These are phyloP conservation scores for Mesocentrotus franciscanus DNA, from an alignment of 53 echinoderm and acorn worm species.

Conservation along the genomic window DNA sequence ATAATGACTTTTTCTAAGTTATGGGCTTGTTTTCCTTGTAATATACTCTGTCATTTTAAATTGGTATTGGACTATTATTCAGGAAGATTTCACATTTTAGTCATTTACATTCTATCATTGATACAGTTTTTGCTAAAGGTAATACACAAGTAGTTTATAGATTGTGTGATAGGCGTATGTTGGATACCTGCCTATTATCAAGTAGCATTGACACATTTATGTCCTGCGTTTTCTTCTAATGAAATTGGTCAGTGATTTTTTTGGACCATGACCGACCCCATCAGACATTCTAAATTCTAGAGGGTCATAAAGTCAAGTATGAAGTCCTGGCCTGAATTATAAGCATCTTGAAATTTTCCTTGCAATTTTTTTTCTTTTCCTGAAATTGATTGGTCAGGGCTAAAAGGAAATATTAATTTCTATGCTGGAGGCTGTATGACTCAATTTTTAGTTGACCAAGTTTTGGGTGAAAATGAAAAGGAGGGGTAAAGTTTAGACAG, in stretches of 20 bases:
- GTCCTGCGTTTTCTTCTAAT: background rate
- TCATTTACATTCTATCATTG: no score
- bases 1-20: no score
- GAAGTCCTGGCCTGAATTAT: background rate
- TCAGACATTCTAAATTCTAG: background rate
- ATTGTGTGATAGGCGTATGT: no score
- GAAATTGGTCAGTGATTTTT: background rate
- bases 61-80: no score
- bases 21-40: no score
- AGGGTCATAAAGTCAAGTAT: background rate
- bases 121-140: no score
- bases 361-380: background rate
- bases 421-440: background rate
- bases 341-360: background rate
- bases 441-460: slow-evolving; percentile 10
- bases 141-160: no score
- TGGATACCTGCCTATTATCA: background rate
- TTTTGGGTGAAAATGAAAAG: background rate
- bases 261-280: background rate
- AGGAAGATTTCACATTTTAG: no score
- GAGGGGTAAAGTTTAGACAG: background rate
- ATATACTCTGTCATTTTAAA: no score
- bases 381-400: background rate
- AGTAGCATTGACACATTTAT: background rate
- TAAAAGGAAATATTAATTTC: slow-evolving; percentile 20